Evolutionary conservation across 2,113 vertebrate species (phyloP), one percentile per base, ranked within the genome.

Genomic region (Pedetes capensis): DNA sequence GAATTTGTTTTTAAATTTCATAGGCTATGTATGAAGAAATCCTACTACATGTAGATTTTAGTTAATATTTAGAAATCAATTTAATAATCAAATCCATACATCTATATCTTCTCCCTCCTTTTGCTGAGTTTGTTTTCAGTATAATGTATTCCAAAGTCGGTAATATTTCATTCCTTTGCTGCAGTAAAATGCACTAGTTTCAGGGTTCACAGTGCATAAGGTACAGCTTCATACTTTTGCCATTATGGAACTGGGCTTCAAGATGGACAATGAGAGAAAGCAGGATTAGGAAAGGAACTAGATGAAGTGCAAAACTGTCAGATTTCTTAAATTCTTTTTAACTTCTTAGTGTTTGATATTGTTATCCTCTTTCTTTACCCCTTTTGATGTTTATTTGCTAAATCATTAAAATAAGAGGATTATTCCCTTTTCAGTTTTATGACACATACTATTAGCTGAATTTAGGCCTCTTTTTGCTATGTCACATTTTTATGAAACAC

Each of bases 31-130:
- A 47, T 79, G 87, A 88, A 88, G 59, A 94, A 92, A 95, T 53
- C 14, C 55, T 64, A 87, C 76, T 69, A 76, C 2, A 47, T 3
- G 0, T 29, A 69, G 23, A 44, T 29, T 79, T 71, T 49, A 74
- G 51, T 80, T 85, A 66, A 88, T 82, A 69, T 91, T 68, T 79
- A 66, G n/a, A 82, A 91, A 89, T 83, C 6, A 61, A 81, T 66
- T 89, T 96, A 61, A 75, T 72, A 87, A 66, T 39, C 83, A 97
- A 87, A 49, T 84, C 7, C 81, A 5, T 44, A 23, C 72, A 49
- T 84, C 7, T 84, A 5, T 44, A 23, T 76, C 72, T 29, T 44
- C 10, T 92, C 53, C 3, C 47, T 47, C 13, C 39, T 88, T 57
- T 32, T n/a, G 61, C 27, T 66, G 18, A 79, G 66, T 14, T 78